Conservation (phyloP, 2,888 invertebrate genomes). For the Nephrotoma appendiculata region DNA sequence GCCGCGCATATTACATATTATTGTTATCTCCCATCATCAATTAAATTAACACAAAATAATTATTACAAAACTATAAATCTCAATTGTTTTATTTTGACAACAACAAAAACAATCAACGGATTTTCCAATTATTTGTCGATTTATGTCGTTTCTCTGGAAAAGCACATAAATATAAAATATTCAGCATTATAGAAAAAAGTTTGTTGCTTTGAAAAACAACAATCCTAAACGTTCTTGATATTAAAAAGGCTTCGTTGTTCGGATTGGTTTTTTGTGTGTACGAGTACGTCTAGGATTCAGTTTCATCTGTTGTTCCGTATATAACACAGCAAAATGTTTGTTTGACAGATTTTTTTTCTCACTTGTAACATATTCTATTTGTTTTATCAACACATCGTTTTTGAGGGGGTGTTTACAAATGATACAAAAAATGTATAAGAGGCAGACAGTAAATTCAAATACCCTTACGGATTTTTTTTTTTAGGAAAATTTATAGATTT, state of each 20-base stretch:
- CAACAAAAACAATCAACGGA: background rate
- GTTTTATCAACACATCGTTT: background rate
- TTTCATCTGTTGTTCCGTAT: background rate
- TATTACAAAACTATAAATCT: background rate
- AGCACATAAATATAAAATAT: background rate
- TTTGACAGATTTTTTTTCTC: background rate
- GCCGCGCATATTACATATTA: background rate
- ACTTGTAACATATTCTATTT: background rate
- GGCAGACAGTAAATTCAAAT: background rate
- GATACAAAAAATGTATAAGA: no score
- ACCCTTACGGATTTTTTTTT: background rate
- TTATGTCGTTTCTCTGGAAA: slow-evolving; percentile 2
- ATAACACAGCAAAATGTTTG: background rate
- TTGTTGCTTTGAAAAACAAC: background rate
- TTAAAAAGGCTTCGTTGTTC: background rate
- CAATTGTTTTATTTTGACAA: background rate
- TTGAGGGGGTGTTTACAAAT: background rate
- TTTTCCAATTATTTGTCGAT: slow-evolving; percentile 1
- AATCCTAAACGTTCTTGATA: background rate
- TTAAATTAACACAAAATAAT: background rate
- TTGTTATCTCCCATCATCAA: background rate
- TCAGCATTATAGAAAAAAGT: background rate
- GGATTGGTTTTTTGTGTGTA: background rate
- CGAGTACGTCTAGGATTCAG: background rate
- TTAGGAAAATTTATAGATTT: background rate